These are phyloP conservation scores for Pristionchus maxplancki DNA, from an alignment of 2,888 invertebrate species.

Conservation along the genomic window DNA sequence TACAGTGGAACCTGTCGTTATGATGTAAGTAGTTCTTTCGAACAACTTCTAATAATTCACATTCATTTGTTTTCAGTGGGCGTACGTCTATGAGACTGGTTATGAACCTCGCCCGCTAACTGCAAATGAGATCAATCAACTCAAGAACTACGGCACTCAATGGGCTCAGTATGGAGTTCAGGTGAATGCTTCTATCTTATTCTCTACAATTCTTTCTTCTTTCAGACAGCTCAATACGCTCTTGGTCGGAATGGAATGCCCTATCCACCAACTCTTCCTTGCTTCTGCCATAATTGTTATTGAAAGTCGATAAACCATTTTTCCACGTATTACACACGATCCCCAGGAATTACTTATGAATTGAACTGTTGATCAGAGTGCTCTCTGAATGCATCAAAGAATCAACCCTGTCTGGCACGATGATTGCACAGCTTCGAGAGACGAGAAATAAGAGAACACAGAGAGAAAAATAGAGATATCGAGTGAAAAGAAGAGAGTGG, in stretches of 20 bases:
- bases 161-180: constrained; percentile 24
- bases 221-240: constrained; percentile 1
- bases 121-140: constrained; percentile 7
- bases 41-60: not conserved
- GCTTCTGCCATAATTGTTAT: constrained; percentile 12
- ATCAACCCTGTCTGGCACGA: not conserved
- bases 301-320: not conserved
- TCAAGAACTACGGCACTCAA: constrained; percentile 4
- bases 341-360: not conserved
- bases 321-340: not conserved
- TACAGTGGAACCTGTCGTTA: constrained; percentile 43
- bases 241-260: not conserved
- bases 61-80: not conserved
- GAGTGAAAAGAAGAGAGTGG: not conserved
- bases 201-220: not conserved
- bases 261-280: not conserved
- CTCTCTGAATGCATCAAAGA: not conserved
- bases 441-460: not conserved
- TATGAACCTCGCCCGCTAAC: constrained; percentile 1
- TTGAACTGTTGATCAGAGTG: not conserved
- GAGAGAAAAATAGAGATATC: not conserved
- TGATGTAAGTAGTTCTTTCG: constrained; percentile 35
- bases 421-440: not conserved
- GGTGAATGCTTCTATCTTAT: not conserved
- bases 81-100: constrained; percentile 14